phyloP scores from a whole-genome alignment of 2,113 vertebrate species.

The Plotosus lineatus region DNA sequence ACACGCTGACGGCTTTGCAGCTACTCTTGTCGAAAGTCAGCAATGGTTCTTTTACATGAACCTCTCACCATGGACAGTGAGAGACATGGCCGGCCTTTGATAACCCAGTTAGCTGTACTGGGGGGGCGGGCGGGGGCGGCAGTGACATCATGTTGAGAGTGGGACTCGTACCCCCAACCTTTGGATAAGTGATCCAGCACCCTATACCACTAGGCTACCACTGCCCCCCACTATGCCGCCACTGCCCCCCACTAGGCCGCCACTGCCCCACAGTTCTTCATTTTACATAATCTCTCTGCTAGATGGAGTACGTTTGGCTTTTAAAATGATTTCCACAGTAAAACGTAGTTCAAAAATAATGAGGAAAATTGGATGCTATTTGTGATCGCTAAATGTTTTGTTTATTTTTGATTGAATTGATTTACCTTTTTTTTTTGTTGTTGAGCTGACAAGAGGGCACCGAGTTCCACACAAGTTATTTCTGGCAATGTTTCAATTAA shows the following conservation, averaged over 20 bases:
- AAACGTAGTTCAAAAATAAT: constrained; percentile 12
- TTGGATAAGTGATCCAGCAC: too few species aligned
- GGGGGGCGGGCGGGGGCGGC: too few species aligned
- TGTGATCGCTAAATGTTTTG: not conserved
- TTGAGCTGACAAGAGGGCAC: not conserved
- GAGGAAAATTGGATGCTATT: not conserved
- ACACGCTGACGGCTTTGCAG: too few species aligned
- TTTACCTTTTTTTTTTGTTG: not conserved
- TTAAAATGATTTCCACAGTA: not conserved
- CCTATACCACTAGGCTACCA: too few species aligned
- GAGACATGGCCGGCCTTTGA: too few species aligned
- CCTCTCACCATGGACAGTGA: too few species aligned
- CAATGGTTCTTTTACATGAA: too few species aligned
- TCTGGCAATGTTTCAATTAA: constrained; percentile 39
- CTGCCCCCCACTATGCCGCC: too few species aligned
- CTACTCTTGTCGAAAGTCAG: too few species aligned
- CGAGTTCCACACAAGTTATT: constrained; percentile 13
- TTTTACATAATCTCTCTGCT: not conserved
- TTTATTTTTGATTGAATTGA: not conserved
- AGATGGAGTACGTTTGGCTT: not conserved
- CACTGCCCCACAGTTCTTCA: not conserved
- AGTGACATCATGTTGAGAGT: too few species aligned
- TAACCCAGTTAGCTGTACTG: too few species aligned
- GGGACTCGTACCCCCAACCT: too few species aligned
- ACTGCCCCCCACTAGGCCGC: not conserved